These are phyloP conservation scores for Habrosyne pyritoides DNA, from an alignment of 2,888 invertebrate genomes.

Conservation along the genomic window DNA sequence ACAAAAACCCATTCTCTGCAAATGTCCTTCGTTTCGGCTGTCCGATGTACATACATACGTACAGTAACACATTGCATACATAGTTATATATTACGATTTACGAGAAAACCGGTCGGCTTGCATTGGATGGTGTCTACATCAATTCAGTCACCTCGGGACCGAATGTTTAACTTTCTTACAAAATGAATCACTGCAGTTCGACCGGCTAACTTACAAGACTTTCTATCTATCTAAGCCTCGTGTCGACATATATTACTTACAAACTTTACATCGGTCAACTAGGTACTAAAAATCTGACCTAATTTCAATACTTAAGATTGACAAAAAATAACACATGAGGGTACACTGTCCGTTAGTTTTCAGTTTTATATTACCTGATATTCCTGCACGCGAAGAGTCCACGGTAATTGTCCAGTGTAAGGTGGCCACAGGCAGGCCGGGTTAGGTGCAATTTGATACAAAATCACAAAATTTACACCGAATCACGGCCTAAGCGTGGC, in stretches of 20 bases:
- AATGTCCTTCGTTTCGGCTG: constrained; percentile 63
- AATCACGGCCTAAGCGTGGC: constrained; percentile 82
- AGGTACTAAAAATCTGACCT: neutral
- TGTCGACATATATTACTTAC: constrained; percentile 14
- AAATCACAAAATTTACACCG: constrained; percentile 79
- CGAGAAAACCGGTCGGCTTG: constrained; percentile 72
- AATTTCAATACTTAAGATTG: neutral
- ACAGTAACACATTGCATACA: constrained; percentile 18
- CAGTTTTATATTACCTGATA: constrained; percentile 25
- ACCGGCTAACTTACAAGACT: constrained; percentile 28
- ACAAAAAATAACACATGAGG: constrained; percentile 11
- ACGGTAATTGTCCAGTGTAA: constrained; percentile 41
- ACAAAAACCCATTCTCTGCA: constrained; percentile 39
- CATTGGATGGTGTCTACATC: constrained; percentile 61
- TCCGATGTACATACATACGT: constrained; percentile 37
- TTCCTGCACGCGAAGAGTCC: constrained; percentile 38
- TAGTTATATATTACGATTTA: constrained; percentile 62
- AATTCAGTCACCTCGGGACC: constrained; percentile 62
- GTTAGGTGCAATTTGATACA: constrained; percentile 83
- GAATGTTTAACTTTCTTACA: constrained; percentile 66
- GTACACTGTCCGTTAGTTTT: constrained; percentile 12
- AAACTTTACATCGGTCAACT: neutral
- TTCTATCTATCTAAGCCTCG: constrained; percentile 29
- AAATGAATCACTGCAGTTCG: constrained; percentile 59
- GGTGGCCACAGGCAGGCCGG: constrained; percentile 82